Percentiles rank a stretch among this genome's conserved stretches.
Evolutionary conservation across 2,113 vertebrate genomes (phyloP).

Genomic region (Henicopernis longicauda): DNA sequence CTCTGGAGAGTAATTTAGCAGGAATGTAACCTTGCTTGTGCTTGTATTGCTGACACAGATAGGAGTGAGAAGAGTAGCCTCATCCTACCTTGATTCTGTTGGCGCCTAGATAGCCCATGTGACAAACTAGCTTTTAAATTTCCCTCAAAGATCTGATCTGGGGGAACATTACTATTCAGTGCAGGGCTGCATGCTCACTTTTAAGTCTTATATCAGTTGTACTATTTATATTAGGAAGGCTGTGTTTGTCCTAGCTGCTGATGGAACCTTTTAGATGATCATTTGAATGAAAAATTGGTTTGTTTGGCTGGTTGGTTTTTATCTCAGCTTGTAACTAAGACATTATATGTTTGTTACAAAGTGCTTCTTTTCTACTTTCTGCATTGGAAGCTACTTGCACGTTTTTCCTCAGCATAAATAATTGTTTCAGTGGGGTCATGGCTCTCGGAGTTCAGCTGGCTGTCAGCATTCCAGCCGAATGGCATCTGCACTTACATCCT

Average conservation of each 20-base stretch:
- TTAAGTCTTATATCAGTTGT: neutral
- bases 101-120: neutral
- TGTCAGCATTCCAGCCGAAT: conserved; percentile 57
- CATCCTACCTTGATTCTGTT: neutral
- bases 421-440: conserved; percentile 48
- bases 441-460: conserved; percentile 24
- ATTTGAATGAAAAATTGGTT: neutral
- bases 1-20: neutral
- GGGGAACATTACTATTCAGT: neutral
- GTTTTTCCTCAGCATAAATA: conserved; percentile 44
- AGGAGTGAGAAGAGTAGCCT: neutral
- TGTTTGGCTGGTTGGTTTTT: neutral
- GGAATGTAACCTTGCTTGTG: neutral
- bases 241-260: neutral
- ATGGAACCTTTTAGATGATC: neutral
- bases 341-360: neutral
- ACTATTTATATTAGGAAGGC: neutral
- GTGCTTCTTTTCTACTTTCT: neutral
- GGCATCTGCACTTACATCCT: conserved; percentile 60
- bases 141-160: neutral
- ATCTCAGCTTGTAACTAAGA: neutral
- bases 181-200: accelerated
- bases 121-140: neutral
- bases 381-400: conserved; percentile 48
- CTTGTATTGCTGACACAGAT: neutral